Percentiles rank a stretch among this genome's conserved stretches.
These are phyloP conservation scores for Cavia aperea DNA, from an alignment of 2,113 vertebrate genomes.

Conservation along the genomic window DNA sequence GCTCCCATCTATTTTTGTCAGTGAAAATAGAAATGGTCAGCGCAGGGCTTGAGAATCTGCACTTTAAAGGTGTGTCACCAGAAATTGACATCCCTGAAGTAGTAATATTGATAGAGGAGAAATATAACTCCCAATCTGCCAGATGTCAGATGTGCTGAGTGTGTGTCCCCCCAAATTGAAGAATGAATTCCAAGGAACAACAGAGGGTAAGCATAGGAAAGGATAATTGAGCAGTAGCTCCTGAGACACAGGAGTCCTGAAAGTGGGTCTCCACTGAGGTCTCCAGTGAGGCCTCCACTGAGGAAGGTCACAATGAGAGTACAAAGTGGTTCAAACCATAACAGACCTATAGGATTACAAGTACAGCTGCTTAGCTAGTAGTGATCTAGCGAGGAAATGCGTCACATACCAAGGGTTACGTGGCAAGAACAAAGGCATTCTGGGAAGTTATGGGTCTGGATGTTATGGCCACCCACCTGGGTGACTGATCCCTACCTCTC, in stretches of 20 bases:
- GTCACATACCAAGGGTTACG: neutral
- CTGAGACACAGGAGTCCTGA: neutral
- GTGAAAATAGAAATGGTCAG: neutral
- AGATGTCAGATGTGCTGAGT: neutral
- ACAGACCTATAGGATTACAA: neutral
- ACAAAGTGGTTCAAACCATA: neutral
- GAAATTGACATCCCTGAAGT: neutral
- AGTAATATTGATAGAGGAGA: neutral
- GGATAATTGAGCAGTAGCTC: neutral
- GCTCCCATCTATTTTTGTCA: neutral
- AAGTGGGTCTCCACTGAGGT: neutral
- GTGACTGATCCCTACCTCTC: neutral
- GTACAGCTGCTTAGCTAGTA: neutral
- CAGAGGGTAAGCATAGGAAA: neutral
- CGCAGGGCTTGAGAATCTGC: neutral
- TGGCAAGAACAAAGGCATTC: neutral
- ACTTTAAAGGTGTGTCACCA: neutral
- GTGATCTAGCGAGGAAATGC: neutral
- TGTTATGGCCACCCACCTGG: neutral
- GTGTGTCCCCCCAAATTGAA: neutral
- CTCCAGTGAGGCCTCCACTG: neutral
- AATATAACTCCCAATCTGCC: neutral
- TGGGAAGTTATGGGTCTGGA: neutral
- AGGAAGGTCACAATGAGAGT: neutral
- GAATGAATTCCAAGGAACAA: neutral